phyloP scores from a whole-genome alignment of 1,140 invertebrate species.

The Choristoneura fumiferana region DNA sequence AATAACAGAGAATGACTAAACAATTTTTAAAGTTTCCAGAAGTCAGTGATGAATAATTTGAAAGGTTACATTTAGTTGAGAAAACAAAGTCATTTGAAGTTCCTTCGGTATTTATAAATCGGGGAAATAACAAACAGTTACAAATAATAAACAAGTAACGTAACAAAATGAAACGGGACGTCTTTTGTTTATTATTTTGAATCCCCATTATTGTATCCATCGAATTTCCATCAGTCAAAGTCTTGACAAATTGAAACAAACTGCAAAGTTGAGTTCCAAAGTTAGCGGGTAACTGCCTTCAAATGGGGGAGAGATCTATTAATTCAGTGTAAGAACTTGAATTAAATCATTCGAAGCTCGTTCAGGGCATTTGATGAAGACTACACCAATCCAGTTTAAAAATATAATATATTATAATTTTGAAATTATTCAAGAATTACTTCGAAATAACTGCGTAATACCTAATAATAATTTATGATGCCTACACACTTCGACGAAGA shows the following conservation, averaged over 20 bases:
- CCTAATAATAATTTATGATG: background rate
- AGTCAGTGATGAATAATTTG: slow-evolving; percentile 17
- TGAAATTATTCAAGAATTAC: background rate
- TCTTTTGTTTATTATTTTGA: slow-evolving; percentile 45
- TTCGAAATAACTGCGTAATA: slow-evolving; percentile 1
- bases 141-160: slow-evolving; percentile 18
- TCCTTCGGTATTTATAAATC: slow-evolving; percentile 23
- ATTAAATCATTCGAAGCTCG: slow-evolving; percentile 55
- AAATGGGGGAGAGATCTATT: slow-evolving; percentile 54
- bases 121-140: slow-evolving; percentile 15
- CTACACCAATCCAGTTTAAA: slow-evolving; percentile 22
- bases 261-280: slow-evolving; percentile 58
- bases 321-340: slow-evolving; percentile 63
- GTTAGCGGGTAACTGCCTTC: slow-evolving; percentile 48
- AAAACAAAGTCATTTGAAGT: slow-evolving; percentile 22
- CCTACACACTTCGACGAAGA: background rate
- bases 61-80: slow-evolving; percentile 7
- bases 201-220: slow-evolving; percentile 54
- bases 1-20: slow-evolving; percentile 14
- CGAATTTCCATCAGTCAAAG: slow-evolving; percentile 53
- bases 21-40: slow-evolving; percentile 6
- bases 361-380: slow-evolving; percentile 34
- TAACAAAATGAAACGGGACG: slow-evolving; percentile 21
- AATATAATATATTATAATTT: slow-evolving; percentile 9
- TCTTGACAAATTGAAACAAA: slow-evolving; percentile 72